Evolutionary conservation across 92 coral and sea anemone genomes (phyloP).

Genomic region (Nematostella vectensis): DNA sequence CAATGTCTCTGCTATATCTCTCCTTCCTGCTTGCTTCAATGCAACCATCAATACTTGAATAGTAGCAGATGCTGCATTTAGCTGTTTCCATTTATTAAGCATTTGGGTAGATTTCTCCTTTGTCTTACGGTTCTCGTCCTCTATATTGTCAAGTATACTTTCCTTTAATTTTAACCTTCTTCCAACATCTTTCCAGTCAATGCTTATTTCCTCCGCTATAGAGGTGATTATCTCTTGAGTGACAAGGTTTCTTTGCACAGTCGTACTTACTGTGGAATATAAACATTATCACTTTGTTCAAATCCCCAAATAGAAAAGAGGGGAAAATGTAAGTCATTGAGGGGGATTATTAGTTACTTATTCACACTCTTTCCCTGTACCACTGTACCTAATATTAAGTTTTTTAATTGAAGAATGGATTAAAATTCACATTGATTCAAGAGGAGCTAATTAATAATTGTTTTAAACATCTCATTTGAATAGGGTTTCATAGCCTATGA

Average conservation of each 20-base stretch:
- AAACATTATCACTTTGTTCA: too few relatives aligned
- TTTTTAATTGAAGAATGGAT: too few relatives aligned
- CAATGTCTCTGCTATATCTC: constrained; percentile 75
- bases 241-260: constrained; percentile 12
- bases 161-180: constrained; percentile 41
- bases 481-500: too few relatives aligned
- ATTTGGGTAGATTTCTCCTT: constrained; percentile 53
- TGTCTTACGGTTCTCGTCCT: constrained; percentile 46
- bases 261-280: background rate
- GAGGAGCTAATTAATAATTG: too few relatives aligned
- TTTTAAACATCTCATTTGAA: too few relatives aligned
- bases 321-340: too few relatives aligned
- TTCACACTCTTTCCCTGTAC: too few relatives aligned
- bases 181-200: constrained; percentile 69
- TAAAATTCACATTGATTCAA: too few relatives aligned
- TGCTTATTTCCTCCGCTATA: constrained; percentile 60
- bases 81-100: constrained; percentile 52
- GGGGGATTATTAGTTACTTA: too few relatives aligned
- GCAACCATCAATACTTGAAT: constrained; percentile 29
- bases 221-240: constrained; percentile 24
- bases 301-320: too few relatives aligned
- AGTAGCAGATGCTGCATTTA: constrained; percentile 28
- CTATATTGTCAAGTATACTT: constrained; percentile 44
- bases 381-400: too few relatives aligned
- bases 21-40: constrained; percentile 51